These are phyloP conservation scores for Lomographa bimaculata DNA, from an alignment of 2,888 invertebrate genomes.

Conservation along the genomic window DNA sequence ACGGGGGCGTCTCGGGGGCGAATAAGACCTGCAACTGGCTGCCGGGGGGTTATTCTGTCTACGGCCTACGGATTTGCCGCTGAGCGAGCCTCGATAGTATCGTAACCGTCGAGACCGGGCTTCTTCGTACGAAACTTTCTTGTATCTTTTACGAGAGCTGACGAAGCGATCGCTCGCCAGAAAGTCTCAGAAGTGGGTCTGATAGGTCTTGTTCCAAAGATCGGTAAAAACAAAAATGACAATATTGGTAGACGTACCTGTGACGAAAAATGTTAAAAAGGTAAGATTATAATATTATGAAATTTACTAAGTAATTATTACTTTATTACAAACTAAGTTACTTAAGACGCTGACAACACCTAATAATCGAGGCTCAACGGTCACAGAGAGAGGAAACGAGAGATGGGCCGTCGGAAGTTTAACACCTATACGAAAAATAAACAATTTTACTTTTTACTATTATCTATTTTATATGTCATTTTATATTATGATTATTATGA, in stretches of 20 bases:
- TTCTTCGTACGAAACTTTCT: slow-evolving; percentile 41
- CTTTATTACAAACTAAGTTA: slow-evolving; percentile 6
- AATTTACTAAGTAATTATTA: slow-evolving; percentile 8
- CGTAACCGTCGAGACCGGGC: slow-evolving; percentile 50
- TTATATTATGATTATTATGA: too few species aligned
- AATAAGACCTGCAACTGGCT: slow-evolving; percentile 80
- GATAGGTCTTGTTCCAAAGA: slow-evolving; percentile 44
- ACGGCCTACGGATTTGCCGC: slow-evolving; percentile 72
- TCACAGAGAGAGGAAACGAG: too few species aligned
- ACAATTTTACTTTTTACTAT: too few species aligned
- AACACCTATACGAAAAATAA: too few species aligned
- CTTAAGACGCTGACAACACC: too few species aligned
- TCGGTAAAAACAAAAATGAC: slow-evolving; percentile 29
- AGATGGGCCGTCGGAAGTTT: too few species aligned
- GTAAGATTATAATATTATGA: slow-evolving; percentile 30
- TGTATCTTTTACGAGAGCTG: slow-evolving; percentile 40
- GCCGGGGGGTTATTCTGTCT: slow-evolving; percentile 80
- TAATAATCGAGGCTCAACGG: too few species aligned
- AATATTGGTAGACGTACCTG: slow-evolving; percentile 65
- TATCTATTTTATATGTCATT: too few species aligned
- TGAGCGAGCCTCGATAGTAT: slow-evolving; percentile 56
- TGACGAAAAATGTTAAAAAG: slow-evolving; percentile 62
- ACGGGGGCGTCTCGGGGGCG: slow-evolving; percentile 74
- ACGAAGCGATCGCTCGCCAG: slow-evolving; percentile 37
- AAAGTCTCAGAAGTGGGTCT: slow-evolving; percentile 46